Conservation (phyloP, 2,113 vertebrate genomes). For the Rhinoptilus africanus region DNA sequence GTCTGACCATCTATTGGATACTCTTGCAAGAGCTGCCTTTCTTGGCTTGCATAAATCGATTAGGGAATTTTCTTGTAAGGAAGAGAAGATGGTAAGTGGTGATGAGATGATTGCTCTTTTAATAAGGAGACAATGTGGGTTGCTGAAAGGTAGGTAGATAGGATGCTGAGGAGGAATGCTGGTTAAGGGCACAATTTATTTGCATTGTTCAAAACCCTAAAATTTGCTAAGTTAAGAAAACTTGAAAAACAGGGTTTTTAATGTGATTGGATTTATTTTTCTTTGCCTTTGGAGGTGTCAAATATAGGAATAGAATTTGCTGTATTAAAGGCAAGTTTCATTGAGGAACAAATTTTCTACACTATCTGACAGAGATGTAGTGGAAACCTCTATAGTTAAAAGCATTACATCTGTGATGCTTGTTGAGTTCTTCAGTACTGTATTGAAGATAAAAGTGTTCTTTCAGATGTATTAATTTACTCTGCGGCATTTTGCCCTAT, state of each 20-base stretch:
- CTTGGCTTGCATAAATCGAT: neutral
- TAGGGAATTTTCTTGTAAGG: neutral
- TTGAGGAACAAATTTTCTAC: rapidly evolving
- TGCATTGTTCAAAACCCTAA: neutral
- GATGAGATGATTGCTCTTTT: neutral
- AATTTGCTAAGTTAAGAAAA: neutral
- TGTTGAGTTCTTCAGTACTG: neutral
- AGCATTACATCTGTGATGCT: neutral
- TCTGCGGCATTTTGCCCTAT: neutral
- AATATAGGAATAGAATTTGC: neutral
- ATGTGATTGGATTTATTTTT: neutral
- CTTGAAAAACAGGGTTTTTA: neutral
- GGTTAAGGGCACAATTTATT: neutral
- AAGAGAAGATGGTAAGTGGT: neutral
- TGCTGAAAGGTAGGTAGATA: neutral
- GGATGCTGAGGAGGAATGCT: neutral
- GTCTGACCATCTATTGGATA: neutral
- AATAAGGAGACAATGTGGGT: neutral
- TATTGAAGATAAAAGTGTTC: neutral
- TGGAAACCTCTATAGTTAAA: neutral
- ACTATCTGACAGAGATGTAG: neutral
- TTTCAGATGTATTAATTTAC: neutral
- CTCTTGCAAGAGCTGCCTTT: neutral
- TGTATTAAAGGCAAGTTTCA: neutral
- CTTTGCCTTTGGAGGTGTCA: neutral